A percentile compares a stretch with the other conserved stretches of the same genome.
Conservation (phyloP, 2,888 invertebrate genomes). For the Pristionchus arcanus region DNA sequence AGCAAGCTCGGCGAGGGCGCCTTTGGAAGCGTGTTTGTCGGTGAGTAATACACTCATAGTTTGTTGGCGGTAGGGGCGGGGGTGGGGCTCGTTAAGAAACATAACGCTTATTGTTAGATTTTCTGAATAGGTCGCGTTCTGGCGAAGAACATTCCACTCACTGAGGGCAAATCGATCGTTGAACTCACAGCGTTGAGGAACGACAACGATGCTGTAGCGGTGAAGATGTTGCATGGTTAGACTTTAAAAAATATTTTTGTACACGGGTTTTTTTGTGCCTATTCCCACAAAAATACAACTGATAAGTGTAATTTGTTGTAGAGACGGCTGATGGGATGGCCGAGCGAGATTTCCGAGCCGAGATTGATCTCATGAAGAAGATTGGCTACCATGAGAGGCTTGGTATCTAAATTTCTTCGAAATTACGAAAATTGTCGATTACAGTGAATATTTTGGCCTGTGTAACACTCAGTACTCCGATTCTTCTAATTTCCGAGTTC, state of each 20-base stretch:
- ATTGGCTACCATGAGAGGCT: conserved; percentile 47
- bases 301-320: background rate
- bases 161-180: conserved; percentile 6
- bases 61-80: no score
- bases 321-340: background rate
- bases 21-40: background rate
- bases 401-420: background rate
- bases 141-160: background rate
- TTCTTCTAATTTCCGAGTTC: conserved; percentile 23
- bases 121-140: background rate
- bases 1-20: background rate
- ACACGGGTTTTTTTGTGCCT: no score
- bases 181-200: background rate
- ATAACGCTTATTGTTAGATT: no score
- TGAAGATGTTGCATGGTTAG: conserved; percentile 31
- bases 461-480: background rate
- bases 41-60: no score
- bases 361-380: conserved; percentile 45
- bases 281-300: no score
- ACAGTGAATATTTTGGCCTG: conserved; percentile 13
- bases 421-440: background rate
- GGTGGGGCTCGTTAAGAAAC: no score
- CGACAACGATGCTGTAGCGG: background rate
- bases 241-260: no score
- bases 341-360: background rate